These are phyloP conservation scores for Indri indri DNA, from an alignment of 2,113 vertebrate genomes.

Conservation along the genomic window DNA sequence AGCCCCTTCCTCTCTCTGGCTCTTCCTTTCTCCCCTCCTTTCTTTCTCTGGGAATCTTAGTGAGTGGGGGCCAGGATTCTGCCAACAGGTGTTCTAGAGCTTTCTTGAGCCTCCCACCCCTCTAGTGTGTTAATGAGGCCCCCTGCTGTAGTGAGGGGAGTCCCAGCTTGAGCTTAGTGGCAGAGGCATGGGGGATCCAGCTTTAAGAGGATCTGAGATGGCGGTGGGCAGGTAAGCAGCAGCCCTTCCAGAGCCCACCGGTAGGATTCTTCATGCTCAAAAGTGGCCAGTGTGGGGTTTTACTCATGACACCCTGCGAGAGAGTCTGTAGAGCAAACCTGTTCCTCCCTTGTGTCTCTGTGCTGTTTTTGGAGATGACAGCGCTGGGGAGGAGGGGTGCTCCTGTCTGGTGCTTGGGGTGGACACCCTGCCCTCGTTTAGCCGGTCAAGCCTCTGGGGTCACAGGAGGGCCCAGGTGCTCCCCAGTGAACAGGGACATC, in stretches of 20 bases:
- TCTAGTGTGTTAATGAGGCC: background rate
- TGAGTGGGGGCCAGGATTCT: background rate
- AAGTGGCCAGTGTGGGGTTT: background rate
- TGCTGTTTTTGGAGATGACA: background rate
- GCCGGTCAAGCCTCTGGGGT: background rate
- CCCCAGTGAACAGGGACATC: background rate
- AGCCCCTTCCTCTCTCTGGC: slow-evolving; percentile 58
- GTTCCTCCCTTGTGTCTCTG: background rate
- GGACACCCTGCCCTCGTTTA: background rate
- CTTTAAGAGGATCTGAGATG: background rate
- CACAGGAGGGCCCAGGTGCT: background rate
- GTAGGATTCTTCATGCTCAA: background rate
- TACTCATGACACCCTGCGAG: background rate
- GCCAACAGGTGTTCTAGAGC: slow-evolving; percentile 28
- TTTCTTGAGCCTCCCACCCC: background rate
- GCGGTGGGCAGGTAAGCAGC: too few relatives aligned
- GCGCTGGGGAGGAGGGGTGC: background rate
- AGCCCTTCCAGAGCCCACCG: background rate
- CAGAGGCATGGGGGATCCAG: background rate
- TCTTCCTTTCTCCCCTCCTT: slow-evolving; percentile 60
- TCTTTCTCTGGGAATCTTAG: slow-evolving; percentile 35
- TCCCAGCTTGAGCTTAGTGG: background rate
- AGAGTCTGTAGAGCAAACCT: too few relatives aligned
- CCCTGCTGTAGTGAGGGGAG: background rate
- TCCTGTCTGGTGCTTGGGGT: background rate